phyloP scores from a whole-genome alignment of 2,888 invertebrate genomes.

The Arrhopalites spinosus region DNA sequence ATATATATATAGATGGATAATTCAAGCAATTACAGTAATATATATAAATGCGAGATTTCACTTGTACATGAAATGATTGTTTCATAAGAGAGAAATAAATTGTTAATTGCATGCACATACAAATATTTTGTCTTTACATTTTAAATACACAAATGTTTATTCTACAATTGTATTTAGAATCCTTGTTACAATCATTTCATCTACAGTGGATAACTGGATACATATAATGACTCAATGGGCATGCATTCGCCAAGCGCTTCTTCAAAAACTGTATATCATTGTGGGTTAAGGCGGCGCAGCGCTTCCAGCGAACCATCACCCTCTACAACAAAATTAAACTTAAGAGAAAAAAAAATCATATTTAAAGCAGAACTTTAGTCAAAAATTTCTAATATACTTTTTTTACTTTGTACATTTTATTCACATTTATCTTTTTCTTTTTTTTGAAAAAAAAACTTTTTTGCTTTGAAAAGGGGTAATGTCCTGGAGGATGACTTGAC shows the following conservation, averaged over 20 bases:
- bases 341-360: background rate
- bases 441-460: too few species aligned
- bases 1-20: background rate
- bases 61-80: background rate
- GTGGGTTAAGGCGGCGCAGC: constrained; percentile 47
- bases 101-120: background rate
- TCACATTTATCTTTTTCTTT: too few species aligned
- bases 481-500: background rate
- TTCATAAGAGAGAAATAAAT: background rate
- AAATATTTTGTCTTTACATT: background rate
- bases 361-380: background rate
- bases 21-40: background rate
- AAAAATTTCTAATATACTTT: background rate
- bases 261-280: constrained; percentile 38
- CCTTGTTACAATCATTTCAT: constrained; percentile 15
- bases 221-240: constrained; percentile 43
- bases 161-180: too few species aligned
- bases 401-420: background rate
- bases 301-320: constrained; percentile 2
- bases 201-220: background rate
- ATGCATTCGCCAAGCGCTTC: constrained; percentile 44
- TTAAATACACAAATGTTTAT: too few species aligned
- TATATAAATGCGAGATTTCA: background rate
- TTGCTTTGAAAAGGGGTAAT: background rate
- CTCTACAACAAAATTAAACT: background rate